These are phyloP conservation scores for Nibea albiflora DNA, from an alignment of 2,113 vertebrate species.

Conservation along the genomic window DNA sequence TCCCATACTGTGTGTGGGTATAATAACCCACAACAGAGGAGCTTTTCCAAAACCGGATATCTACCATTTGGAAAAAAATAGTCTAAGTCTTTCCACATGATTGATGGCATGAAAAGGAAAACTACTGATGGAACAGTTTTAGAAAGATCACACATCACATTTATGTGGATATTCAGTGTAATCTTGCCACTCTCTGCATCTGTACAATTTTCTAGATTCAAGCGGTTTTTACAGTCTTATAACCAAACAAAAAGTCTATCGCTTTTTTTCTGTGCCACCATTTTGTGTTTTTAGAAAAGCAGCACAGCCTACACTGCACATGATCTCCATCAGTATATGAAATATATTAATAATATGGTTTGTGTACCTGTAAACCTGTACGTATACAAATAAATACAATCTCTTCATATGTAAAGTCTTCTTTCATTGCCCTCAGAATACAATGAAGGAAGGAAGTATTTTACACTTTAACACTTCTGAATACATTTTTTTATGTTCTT, in stretches of 20 bases:
- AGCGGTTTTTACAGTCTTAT: not conserved
- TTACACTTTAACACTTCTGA: not conserved
- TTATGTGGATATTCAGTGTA: not conserved
- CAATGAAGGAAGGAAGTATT: not conserved
- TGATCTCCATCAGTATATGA: not conserved
- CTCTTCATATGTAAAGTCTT: not conserved
- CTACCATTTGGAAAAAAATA: constrained; percentile 26
- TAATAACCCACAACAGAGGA: constrained; percentile 40
- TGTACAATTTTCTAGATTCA: not conserved
- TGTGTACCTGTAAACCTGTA: not conserved
- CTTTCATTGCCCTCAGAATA: not conserved
- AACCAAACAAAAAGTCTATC: not conserved
- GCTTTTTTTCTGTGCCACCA: not conserved
- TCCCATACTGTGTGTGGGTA: constrained; percentile 10
- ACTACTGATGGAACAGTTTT: constrained; percentile 23
- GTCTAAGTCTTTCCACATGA: constrained; percentile 30
- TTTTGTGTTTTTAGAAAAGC: constrained; percentile 10
- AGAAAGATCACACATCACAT: constrained; percentile 18
- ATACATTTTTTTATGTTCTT: not conserved
- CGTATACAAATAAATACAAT: not conserved
- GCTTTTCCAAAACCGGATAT: constrained; percentile 20
- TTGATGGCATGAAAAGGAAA: constrained; percentile 22
- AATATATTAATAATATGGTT: not conserved
- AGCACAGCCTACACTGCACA: not conserved
- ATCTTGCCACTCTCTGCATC: not conserved